These are phyloP conservation scores for Enteromius fasciolatus DNA, from an alignment of 2,797 vertebrate species.

Conservation along the genomic window DNA sequence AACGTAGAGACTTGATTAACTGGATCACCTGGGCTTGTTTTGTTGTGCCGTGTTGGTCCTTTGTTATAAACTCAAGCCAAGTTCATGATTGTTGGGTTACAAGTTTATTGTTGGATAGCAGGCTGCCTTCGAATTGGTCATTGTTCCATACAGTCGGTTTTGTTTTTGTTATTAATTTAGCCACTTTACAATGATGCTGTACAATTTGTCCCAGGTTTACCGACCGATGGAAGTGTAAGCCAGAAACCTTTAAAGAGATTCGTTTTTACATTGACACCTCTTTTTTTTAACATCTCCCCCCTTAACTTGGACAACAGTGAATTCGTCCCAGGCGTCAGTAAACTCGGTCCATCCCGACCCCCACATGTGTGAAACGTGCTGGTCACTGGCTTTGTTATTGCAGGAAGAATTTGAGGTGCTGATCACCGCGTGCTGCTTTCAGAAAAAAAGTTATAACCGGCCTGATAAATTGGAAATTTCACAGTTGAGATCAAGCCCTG, in stretches of 20 bases:
- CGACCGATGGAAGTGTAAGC: neutral
- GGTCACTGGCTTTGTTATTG: conserved; percentile 78
- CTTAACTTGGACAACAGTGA: neutral
- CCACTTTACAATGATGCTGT: neutral
- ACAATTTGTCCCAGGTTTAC: neutral
- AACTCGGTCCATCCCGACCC: conserved; percentile 71
- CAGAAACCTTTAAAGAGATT: neutral
- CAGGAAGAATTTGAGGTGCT: conserved; percentile 64
- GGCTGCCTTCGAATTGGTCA: conserved; percentile 58
- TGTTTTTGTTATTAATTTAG: conserved; percentile 17
- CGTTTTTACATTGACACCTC: neutral
- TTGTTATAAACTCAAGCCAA: conserved; percentile 63
- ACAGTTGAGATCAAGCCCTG: neutral
- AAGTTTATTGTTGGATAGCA: conserved; percentile 72
- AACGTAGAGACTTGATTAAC: neutral
- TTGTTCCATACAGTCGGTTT: conserved; percentile 68
- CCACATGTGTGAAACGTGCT: conserved; percentile 65
- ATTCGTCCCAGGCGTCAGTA: conserved; percentile 65
- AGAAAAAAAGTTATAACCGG: conserved; percentile 66
- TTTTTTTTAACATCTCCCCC: neutral
- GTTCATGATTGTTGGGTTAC: conserved; percentile 67
- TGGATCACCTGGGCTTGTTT: neutral
- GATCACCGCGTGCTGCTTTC: conserved; percentile 65
- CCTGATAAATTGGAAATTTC: neutral
- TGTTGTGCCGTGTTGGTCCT: neutral